Conservation (phyloP, 2,888 invertebrate genomes). For the Drosophila monieri region DNA sequence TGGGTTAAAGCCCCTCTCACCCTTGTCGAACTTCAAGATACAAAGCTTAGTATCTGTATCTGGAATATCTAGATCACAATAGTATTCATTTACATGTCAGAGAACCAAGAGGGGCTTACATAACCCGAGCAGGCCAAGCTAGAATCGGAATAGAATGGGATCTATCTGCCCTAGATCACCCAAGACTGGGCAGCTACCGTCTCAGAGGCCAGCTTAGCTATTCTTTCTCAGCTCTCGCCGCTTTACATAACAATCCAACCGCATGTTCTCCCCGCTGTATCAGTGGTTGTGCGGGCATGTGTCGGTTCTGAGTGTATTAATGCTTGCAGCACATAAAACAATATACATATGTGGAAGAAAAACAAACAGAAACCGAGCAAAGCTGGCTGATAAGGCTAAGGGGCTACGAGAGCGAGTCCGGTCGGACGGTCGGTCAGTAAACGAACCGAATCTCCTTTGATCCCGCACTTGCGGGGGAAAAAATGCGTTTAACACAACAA, state of each 20-base stretch:
- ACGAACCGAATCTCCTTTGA: constrained; percentile 17
- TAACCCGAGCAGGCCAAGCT: neutral
- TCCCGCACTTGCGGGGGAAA: constrained; percentile 8
- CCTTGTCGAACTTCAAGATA: neutral
- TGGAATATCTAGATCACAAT: neutral
- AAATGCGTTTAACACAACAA: constrained; percentile 42
- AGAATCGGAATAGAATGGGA: neutral
- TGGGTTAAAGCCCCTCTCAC: neutral
- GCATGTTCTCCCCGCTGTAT: constrained; percentile 41
- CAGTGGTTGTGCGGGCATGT: constrained; percentile 36
- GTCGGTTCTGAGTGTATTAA: no score
- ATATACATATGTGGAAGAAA: constrained; percentile 24
- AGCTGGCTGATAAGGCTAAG: constrained; percentile 53
- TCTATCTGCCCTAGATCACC: neutral
- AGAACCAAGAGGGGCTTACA: neutral
- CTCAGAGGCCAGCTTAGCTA: neutral
- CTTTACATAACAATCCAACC: constrained; percentile 58
- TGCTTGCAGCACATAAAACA: neutral
- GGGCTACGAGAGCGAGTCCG: constrained; percentile 14
- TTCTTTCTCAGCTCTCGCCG: neutral
- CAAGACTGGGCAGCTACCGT: neutral
- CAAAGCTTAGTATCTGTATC: neutral
- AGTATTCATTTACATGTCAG: neutral
- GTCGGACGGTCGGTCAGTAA: constrained; percentile 17
- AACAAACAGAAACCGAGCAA: constrained; percentile 43